Base-by-base conservation (phyloP, 1,140 invertebrate species). In the Micrasema longulum region DNA sequence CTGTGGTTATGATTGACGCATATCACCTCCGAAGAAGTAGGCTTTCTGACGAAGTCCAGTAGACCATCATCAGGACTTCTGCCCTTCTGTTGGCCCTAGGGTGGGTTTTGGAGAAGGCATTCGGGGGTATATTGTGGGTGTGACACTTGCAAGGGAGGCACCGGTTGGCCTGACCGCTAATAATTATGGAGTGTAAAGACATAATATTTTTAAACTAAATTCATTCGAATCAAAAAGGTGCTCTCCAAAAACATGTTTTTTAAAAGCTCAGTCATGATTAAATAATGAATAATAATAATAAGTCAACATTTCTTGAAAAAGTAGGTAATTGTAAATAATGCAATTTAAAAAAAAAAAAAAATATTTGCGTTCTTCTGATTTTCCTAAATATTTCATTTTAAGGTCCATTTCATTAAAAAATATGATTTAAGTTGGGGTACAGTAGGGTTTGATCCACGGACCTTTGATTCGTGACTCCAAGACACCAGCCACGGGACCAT, bases 11-110 rank as follows among this genome's bases (percentile, higher is more conserved):
- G 53, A 57, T 57, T 57, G 53, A 57, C 53, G 53, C 0, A 57
- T 57, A 57, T 57, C 53, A 57, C 53, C 53, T 57, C 53, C 53
- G 53, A 57, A 57, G 53, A 16, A 57, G 53, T 53, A 26, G 16
- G 53, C 20, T 18, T 23, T 53, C 50, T 57, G n/a, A n/a, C n/a
- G n/a, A n/a, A 36, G 26, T 57, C 53, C 53, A 35, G 53, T 16
- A 36, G 26, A 57, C 26, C 53, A 57, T 57, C 53, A 57, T 57
- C 53, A 57, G 26, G 23, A 14, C 12, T 48, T 3, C 14, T 22
- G 22, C 50, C 53, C 53, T 57, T 57, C 53, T 20, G 53, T 57
- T 57, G 53, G 53, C 53, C 53, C n/a, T 36, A 36, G 53, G 53
- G 53, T 22, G 26, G 50, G 20, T 22, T 53, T 18, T 23, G 43